Percentiles rank a stretch among this genome's conserved stretches.
These are phyloP conservation scores for Hippoglossus stenolepis DNA, from an alignment of 2,113 vertebrate genomes.

Conservation along the genomic window DNA sequence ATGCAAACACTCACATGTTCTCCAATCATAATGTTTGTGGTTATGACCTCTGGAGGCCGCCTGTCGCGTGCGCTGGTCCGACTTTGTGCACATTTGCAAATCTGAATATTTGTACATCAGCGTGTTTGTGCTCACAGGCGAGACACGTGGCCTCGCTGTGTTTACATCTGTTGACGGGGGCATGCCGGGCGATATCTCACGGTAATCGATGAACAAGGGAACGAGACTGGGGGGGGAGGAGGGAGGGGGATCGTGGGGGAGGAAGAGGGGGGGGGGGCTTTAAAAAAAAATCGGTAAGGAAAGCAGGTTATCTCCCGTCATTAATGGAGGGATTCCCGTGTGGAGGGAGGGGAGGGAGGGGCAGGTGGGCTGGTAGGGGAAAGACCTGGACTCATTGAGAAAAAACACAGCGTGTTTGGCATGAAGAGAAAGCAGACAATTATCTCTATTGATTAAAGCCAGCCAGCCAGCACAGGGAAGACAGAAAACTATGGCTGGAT, in stretches of 20 bases:
- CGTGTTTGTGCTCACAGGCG: slow-evolving; percentile 41
- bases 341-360: slow-evolving; percentile 59
- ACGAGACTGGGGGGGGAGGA: slow-evolving; percentile 23
- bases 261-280: slow-evolving; percentile 5
- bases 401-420: slow-evolving; percentile 84
- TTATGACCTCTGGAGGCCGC: neutral
- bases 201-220: slow-evolving; percentile 83
- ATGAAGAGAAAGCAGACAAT: slow-evolving; percentile 88
- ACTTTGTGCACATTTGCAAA: slow-evolving; percentile 41
- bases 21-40: neutral
- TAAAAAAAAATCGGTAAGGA: slow-evolving; percentile 81
- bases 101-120: slow-evolving; percentile 62
- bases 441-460: slow-evolving; percentile 90
- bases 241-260: slow-evolving; percentile 6
- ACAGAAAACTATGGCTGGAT: slow-evolving; percentile 87
- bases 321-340: slow-evolving; percentile 82
- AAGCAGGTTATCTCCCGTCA: slow-evolving; percentile 87
- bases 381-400: slow-evolving; percentile 87
- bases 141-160: slow-evolving; percentile 74
- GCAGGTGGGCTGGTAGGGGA: slow-evolving; percentile 61
- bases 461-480: slow-evolving; percentile 83
- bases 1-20: neutral
- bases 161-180: slow-evolving; percentile 80
- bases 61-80: neutral
- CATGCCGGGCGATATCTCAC: slow-evolving; percentile 82